These are phyloP conservation scores for Alentia gelatinosa DNA, from an alignment of 2,888 invertebrate genomes.

Conservation along the genomic window DNA sequence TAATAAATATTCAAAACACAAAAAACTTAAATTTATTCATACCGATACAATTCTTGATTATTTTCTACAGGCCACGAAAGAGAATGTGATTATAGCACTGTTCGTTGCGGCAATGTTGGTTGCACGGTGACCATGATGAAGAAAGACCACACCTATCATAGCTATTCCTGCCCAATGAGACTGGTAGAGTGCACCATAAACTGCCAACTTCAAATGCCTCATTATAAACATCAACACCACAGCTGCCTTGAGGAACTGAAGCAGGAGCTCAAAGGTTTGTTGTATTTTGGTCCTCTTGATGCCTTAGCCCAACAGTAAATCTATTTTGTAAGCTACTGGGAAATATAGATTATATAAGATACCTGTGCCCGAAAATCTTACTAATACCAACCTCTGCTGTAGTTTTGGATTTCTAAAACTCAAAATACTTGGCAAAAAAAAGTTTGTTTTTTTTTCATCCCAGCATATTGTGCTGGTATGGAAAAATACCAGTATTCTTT, in stretches of 20 bases:
- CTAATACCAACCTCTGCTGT: neutral
- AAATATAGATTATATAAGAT: neutral
- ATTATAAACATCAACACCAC: constrained; percentile 66
- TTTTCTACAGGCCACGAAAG: constrained; percentile 67
- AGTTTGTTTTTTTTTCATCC: no score
- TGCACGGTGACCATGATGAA: constrained; percentile 84
- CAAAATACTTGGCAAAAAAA: no score
- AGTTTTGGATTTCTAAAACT: neutral
- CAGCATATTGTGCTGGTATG: no score
- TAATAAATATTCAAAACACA: no score
- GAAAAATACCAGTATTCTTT: no score
- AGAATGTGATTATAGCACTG: constrained; percentile 70
- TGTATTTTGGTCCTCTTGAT: no score
- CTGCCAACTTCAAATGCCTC: constrained; percentile 71
- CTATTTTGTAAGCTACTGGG: neutral
- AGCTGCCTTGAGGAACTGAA: constrained; percentile 70
- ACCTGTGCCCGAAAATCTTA: neutral
- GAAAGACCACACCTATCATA: constrained; percentile 98
- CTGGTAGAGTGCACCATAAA: constrained; percentile 69
- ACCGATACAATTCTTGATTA: no score
- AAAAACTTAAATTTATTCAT: no score
- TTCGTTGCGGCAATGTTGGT: constrained; percentile 67
- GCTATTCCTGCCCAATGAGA: constrained; percentile 90
- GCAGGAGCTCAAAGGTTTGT: constrained; percentile 68
- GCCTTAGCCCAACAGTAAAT: neutral